Evolutionary conservation across 2,888 invertebrate species (phyloP).

Genomic region (Morpho achilles): DNA sequence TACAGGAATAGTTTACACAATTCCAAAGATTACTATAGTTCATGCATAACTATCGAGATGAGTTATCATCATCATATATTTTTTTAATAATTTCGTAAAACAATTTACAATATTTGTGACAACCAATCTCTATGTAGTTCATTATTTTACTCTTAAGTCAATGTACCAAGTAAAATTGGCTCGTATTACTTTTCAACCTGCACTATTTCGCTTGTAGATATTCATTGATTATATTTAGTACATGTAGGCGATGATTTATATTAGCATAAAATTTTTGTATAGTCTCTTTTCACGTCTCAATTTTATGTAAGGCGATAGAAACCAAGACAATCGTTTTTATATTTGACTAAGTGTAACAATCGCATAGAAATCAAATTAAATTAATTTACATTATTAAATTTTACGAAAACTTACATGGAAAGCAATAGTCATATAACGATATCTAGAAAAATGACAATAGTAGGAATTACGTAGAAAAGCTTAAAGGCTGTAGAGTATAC

Average conservation of each 20-base stretch:
- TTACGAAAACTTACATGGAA: slow-evolving; percentile 4
- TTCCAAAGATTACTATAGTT: no score
- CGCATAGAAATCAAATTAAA: slow-evolving; percentile 1
- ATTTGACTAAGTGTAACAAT: slow-evolving; percentile 6
- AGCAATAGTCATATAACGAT: slow-evolving; percentile 35
- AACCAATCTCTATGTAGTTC: background rate
- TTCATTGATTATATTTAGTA: slow-evolving; percentile 18
- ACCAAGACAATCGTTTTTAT: slow-evolving; percentile 1
- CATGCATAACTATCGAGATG: no score
- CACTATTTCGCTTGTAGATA: slow-evolving; percentile 17
- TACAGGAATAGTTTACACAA: no score
- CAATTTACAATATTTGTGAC: background rate
- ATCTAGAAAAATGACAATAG: slow-evolving; percentile 74
- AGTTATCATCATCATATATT: no score
- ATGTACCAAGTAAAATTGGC: background rate
- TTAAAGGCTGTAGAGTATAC: slow-evolving; percentile 60
- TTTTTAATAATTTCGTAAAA: no score
- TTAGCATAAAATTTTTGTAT: slow-evolving; percentile 12
- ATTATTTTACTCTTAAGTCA: no score
- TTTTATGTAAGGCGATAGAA: slow-evolving; percentile 1
- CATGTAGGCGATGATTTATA: slow-evolving; percentile 15
- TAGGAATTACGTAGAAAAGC: slow-evolving; percentile 66
- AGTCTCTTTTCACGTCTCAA: slow-evolving; percentile 11
- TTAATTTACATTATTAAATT: background rate
- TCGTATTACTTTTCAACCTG: slow-evolving; percentile 18